Percentiles rank a stretch among this genome's conserved stretches.
These are phyloP conservation scores for Nothoprocta pentlandii DNA, from an alignment of 2,113 vertebrate genomes.

Conservation along the genomic window DNA sequence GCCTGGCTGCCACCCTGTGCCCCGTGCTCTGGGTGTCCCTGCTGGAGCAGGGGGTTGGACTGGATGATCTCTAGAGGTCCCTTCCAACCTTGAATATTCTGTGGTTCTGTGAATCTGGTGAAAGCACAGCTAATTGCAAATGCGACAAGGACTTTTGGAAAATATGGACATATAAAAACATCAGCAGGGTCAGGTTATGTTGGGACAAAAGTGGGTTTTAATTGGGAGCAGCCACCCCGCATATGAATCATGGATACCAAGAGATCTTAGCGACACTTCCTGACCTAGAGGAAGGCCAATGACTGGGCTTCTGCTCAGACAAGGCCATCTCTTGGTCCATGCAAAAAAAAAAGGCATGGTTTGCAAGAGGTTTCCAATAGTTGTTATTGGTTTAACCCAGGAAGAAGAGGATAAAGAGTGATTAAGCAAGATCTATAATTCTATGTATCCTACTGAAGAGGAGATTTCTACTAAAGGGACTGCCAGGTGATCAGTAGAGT, in stretches of 20 bases:
- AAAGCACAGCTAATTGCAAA: conserved; percentile 49
- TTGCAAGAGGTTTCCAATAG: neutral
- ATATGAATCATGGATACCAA: neutral
- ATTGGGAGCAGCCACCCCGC: neutral
- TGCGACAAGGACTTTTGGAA: conserved; percentile 31
- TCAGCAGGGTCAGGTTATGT: neutral
- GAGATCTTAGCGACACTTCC: neutral
- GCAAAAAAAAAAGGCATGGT: neutral
- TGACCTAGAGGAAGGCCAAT: neutral
- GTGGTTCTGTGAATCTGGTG: neutral
- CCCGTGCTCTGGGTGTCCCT: no score
- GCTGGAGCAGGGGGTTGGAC: no score
- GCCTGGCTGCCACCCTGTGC: no score
- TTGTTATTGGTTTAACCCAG: neutral
- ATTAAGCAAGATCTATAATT: neutral
- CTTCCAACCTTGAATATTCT: no score
- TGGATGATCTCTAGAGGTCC: no score
- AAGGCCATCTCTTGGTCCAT: neutral
- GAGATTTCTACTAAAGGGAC: neutral
- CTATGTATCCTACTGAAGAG: neutral
- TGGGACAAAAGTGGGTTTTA: conserved; percentile 14
- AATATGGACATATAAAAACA: conserved; percentile 22
- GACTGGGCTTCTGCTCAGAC: neutral
- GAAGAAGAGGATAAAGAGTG: neutral
- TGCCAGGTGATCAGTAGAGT: neutral